These are phyloP conservation scores for Spatula versicolor DNA, from an alignment of 2,797 vertebrate genomes.

Conservation along the genomic window DNA sequence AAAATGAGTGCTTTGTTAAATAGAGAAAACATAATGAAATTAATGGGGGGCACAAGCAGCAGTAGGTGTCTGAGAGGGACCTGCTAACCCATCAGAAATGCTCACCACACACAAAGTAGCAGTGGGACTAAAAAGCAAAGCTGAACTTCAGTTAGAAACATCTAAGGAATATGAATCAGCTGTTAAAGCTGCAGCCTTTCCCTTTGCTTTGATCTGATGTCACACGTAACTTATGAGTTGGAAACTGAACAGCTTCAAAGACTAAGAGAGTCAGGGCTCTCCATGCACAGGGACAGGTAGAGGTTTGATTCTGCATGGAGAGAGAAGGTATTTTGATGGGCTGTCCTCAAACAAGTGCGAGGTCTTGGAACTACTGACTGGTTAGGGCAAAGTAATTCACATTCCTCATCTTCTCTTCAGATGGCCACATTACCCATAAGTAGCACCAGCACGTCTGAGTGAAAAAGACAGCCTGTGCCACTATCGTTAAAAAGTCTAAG, in stretches of 20 bases:
- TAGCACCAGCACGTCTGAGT: not conserved
- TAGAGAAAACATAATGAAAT: not conserved
- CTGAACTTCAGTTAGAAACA: constrained; percentile 39
- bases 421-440: accelerated
- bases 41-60: not conserved
- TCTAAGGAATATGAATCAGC: constrained; percentile 43
- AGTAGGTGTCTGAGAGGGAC: not conserved
- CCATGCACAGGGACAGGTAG: not conserved
- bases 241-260: constrained; percentile 7
- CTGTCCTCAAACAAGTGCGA: not conserved
- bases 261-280: not conserved
- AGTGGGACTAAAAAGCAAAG: constrained; percentile 20
- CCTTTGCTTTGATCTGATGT: constrained; percentile 43
- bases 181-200: constrained; percentile 9
- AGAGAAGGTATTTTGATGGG: not conserved
- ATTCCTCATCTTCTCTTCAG: not conserved
- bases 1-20: not conserved
- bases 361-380: not conserved
- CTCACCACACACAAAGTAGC: constrained; percentile 3
- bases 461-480: not conserved
- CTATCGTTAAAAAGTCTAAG: not conserved
- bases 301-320: not conserved
- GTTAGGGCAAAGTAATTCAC: not conserved
- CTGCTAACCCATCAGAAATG: not conserved
- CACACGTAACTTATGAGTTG: not conserved